Evolutionary conservation across 2,797 vertebrate species (phyloP), one percentile per base, ranked within the genome.

Genomic region (Macropus fuliginosus): DNA sequence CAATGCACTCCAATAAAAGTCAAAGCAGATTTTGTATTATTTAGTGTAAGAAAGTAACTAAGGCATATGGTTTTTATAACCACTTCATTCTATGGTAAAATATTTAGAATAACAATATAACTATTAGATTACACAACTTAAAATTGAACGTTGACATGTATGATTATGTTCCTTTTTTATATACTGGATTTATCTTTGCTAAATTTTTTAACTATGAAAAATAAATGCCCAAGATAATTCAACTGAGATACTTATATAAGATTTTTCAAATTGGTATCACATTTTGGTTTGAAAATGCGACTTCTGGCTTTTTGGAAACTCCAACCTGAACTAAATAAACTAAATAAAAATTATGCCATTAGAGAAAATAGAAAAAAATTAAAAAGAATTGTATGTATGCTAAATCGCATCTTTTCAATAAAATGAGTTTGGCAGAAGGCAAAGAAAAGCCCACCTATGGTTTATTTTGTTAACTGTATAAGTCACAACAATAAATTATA

Each of bases 121-220:
- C n/a, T 46, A 92, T 52, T 31, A 28, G 46, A 50, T 28, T 52
- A 13, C 34, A 46, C 28, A 92, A 59, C 59, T 2, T 55, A 94
- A 96, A 87, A 52, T 97, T 98, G 93, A 29, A 96, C 16, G 87
- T 2, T 0, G 92, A 96, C 40, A 74, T 55, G 90, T 55, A 27
- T 14, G 93, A 94, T 0, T 74, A 81, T 96, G 96, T 95, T 96
- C 93, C 91, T 29, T 93, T 94, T 91, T 54, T 93, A 52, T 57
- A 91, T 92, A 96, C 55, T 92, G 93, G 93, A 96, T 92, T 93
- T n/a, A 96, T 93, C 14, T 93, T 94, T 94, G 50, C 18, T 18
- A 95, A 89, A 96, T 96, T 98, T 97, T 96, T 93, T 95, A 97
- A 97, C 90, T 90, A 92, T 94, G 96, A 96, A 92, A 92, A 91